These are phyloP conservation scores for Euphydryas editha DNA, from an alignment of 2,888 invertebrate species.

Conservation along the genomic window DNA sequence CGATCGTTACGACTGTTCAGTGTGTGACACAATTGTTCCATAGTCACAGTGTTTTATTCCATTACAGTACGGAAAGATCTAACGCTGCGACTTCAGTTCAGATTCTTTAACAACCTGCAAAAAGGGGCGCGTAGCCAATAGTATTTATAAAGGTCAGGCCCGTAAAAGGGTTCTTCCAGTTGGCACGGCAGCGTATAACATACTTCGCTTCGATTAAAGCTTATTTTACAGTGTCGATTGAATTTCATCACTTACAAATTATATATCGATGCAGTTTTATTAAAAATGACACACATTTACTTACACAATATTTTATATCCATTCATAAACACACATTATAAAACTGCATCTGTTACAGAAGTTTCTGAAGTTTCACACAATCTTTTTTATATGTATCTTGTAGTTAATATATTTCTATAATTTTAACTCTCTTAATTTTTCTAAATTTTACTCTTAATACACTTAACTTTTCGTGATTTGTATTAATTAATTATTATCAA, in stretches of 20 bases:
- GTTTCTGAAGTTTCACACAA: constrained; percentile 26
- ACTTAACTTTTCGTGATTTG: constrained; percentile 8
- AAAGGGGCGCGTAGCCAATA: constrained; percentile 94
- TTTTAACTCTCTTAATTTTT: constrained; percentile 20
- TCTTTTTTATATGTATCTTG: background rate
- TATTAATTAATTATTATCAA: background rate
- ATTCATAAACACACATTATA: constrained; percentile 18
- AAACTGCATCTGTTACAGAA: constrained; percentile 32
- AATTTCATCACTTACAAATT: constrained; percentile 63
- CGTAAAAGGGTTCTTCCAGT: constrained; percentile 60
- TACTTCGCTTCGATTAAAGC: constrained; percentile 75
- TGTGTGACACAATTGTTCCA: constrained; percentile 44
- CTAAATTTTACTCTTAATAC: constrained; percentile 13
- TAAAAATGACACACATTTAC: background rate
- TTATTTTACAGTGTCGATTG: constrained; percentile 65
- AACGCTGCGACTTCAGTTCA: constrained; percentile 97
- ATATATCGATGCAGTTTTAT: constrained; percentile 68
- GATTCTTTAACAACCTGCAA: constrained; percentile 96
- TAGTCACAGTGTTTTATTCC: constrained; percentile 78
- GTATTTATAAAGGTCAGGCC: constrained; percentile 72
- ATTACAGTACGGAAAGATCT: constrained; percentile 97
- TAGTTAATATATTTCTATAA: background rate
- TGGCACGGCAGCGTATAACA: constrained; percentile 76
- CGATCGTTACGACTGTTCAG: constrained; percentile 34
- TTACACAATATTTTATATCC: background rate